Conservation (phyloP, 1,140 invertebrate species). For the Ruditapes philippinarum region DNA sequence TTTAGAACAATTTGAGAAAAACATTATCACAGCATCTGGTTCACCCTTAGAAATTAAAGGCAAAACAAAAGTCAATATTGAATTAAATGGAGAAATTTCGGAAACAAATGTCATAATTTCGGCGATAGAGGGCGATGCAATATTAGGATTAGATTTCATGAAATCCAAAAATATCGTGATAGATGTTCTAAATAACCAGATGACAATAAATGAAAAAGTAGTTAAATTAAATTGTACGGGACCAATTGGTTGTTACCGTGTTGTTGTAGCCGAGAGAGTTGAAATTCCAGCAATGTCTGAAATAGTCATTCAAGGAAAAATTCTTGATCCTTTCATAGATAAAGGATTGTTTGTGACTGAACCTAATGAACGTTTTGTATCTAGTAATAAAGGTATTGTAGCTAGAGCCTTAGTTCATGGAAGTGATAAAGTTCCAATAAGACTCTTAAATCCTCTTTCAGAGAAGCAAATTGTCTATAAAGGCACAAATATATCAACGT, state of each 20-base stretch:
- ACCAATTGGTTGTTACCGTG: slow-evolving; percentile 23
- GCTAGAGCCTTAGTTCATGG: background rate
- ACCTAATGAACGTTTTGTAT: background rate
- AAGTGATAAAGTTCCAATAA: background rate
- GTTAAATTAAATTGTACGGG: background rate
- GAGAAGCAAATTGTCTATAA: slow-evolving; percentile 7
- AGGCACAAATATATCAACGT: background rate
- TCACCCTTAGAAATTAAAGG: slow-evolving; percentile 19
- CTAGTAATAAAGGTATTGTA: background rate
- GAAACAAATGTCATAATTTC: background rate
- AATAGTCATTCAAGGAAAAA: background rate
- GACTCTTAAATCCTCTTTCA: background rate
- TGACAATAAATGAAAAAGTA: background rate
- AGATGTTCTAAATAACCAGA: background rate
- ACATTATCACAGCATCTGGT: no score
- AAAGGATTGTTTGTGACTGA: background rate
- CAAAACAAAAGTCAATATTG: slow-evolving; percentile 11
- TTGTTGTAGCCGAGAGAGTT: background rate
- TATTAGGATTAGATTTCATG: slow-evolving; percentile 6
- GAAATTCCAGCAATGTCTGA: background rate
- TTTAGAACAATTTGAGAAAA: no score
- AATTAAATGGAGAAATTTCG: background rate
- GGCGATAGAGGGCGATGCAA: background rate
- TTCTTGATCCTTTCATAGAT: background rate
- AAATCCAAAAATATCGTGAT: background rate